Percentiles rank a stretch among this genome's conserved stretches.
These are phyloP conservation scores for Drosophila ogumai DNA, from an alignment of 1,140 invertebrate species.

Conservation along the genomic window DNA sequence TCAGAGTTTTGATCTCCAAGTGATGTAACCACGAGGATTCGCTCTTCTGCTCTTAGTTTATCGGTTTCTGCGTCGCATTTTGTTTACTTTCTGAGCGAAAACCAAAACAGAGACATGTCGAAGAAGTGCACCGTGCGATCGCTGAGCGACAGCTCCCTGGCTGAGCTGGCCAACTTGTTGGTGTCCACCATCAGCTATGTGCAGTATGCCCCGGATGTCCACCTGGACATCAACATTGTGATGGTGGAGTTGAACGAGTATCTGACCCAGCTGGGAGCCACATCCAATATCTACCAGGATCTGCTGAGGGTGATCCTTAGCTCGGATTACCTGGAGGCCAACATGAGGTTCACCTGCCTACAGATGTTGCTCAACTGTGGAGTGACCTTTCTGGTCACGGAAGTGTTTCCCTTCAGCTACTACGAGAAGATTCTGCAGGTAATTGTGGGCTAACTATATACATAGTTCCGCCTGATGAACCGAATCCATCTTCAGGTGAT, in stretches of 20 bases:
- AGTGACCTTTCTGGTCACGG: conserved; percentile 87
- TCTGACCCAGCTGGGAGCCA: conserved; percentile 86
- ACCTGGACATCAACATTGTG: conserved; percentile 86
- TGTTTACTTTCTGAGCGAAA: conserved; percentile 56
- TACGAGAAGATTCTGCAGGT: conserved; percentile 88
- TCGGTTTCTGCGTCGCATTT: conserved; percentile 60
- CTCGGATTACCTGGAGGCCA: conserved; percentile 88
- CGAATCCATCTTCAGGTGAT: conserved; percentile 85
- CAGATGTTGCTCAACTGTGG: conserved; percentile 87
- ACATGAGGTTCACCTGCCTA: conserved; percentile 87
- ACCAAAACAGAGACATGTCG: conserved; percentile 69
- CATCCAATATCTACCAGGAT: conserved; percentile 88
- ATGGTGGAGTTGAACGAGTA: conserved; percentile 87
- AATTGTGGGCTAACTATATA: conserved; percentile 61
- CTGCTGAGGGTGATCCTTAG: conserved; percentile 87
- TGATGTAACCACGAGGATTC: conserved; percentile 54
- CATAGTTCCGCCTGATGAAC: not conserved
- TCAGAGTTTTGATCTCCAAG: conserved; percentile 11
- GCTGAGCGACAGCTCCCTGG: conserved; percentile 76
- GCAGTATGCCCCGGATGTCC: conserved; percentile 84
- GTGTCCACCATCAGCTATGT: conserved; percentile 81
- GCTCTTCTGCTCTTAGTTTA: conserved; percentile 17
- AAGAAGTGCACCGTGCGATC: conserved; percentile 78
- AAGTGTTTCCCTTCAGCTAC: conserved; percentile 88
- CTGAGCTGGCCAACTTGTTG: conserved; percentile 76